Base-by-base conservation (phyloP, 2,113 vertebrate species). In the Salminus brasiliensis region DNA sequence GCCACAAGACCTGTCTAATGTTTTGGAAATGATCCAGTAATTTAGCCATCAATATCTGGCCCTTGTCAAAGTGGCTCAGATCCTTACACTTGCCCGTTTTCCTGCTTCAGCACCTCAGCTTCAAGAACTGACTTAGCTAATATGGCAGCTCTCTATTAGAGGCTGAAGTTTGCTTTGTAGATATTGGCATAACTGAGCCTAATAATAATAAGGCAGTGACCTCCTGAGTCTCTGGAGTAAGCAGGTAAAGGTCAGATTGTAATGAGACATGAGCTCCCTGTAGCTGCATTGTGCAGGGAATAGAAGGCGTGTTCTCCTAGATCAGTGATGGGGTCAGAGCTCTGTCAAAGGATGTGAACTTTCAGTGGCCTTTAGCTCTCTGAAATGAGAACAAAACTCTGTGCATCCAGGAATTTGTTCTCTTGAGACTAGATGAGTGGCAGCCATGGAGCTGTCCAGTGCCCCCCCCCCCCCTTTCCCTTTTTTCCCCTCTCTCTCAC, bases 181-280 rank as follows among this genome's bases (percentile, higher is more conserved):
- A 63, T 49, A 18, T 52, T 34, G 62, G 9, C n/a, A 7, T 43
- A 29, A 21, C 36, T 47, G 27, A 47, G 57, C 41, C 27, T 75
- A 52, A 75, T 65, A 63, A 74, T 74, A 60, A 74, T 73, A 65
- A 52, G 29, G 3, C 30, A 49, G 30, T 36, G 41, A 65, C 55
- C 41, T n/a, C 60, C 32, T 16, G 49, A n/a, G 43, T 18, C 62
- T 66, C 45, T 34, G 9, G 43, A 36, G 32, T 43, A 32, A 7
- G 43, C 59, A 73, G 69, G 47, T 80, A 80, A 80, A 73, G 49
- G 68, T 80, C 78, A 67, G 5, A 45, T 32, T 68, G 67, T 73
- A 57, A 67, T 80, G 49, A 74, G 63, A 67, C 43, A 27, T 34
- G 11, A n/a, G 15, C 21, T 32, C 32, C n/a, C 43, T 53, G 67